These are phyloP conservation scores for Danaus melanippus DNA, from an alignment of 1,140 invertebrate species.

Conservation along the genomic window DNA sequence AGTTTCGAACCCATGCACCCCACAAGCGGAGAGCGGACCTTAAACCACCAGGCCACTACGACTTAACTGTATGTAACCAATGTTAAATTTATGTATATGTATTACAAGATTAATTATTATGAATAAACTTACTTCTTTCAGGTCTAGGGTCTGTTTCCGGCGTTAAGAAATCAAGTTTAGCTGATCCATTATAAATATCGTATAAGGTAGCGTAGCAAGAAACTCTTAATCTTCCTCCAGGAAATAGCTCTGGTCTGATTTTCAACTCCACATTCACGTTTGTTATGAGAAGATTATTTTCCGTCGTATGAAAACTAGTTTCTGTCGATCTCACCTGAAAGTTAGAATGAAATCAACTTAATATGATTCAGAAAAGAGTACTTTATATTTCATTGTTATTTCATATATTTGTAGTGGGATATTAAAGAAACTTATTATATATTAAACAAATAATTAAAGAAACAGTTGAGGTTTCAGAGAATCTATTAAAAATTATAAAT, in stretches of 20 bases:
- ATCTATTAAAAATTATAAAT: too few relatives aligned
- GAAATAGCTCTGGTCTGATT: constrained; percentile 45
- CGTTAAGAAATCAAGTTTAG: constrained; percentile 57
- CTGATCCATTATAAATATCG: constrained; percentile 44
- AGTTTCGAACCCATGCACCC: too few relatives aligned
- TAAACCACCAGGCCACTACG: too few relatives aligned
- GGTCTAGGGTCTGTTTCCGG: constrained; percentile 60
- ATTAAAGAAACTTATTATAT: too few relatives aligned
- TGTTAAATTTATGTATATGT: too few relatives aligned
- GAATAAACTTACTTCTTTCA: constrained; percentile 51
- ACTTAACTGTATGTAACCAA: too few relatives aligned
- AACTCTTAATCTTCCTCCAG: constrained; percentile 43
- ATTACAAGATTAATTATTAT: too few relatives aligned
- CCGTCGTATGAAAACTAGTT: constrained; percentile 46
- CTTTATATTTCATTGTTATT: too few relatives aligned
- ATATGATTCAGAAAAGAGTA: not conserved
- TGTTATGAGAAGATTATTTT: constrained; percentile 38
- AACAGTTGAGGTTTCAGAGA: too few relatives aligned
- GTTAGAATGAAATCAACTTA: not conserved
- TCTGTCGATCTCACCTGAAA: constrained; percentile 54
- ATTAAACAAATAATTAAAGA: too few relatives aligned
- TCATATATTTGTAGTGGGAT: too few relatives aligned
- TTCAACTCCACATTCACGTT: constrained; percentile 45
- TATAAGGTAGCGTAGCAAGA: constrained; percentile 48
- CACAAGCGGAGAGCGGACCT: too few relatives aligned